phyloP scores from a whole-genome alignment of 2,797 vertebrate species.

The Kryptopterus vitreolus region DNA sequence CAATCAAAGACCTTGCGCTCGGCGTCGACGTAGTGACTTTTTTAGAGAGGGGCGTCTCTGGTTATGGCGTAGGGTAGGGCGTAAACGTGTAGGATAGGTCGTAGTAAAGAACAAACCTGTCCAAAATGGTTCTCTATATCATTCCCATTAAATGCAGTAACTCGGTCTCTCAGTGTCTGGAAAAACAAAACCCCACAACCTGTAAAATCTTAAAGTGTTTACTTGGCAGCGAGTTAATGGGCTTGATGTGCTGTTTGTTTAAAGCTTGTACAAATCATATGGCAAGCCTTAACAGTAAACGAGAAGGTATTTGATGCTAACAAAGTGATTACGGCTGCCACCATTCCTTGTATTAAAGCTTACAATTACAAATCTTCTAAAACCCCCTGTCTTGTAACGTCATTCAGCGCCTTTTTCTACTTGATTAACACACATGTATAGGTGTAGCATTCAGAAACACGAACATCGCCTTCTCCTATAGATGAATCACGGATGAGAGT shows the following conservation, averaged over 20 bases:
- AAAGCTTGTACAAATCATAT: background rate
- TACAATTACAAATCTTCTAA: too few relatives aligned
- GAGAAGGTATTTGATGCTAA: background rate
- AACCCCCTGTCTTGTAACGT: background rate
- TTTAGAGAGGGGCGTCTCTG: too few relatives aligned
- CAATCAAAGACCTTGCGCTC: too few relatives aligned
- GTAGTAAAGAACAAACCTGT: too few relatives aligned
- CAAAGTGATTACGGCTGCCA: background rate
- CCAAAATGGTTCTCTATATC: background rate
- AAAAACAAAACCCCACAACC: background rate
- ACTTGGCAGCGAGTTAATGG: background rate
- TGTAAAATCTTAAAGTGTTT: background rate
- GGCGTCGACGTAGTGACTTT: too few relatives aligned
- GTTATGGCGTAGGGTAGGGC: too few relatives aligned
- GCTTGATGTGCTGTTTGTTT: background rate
- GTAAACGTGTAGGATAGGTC: too few relatives aligned
- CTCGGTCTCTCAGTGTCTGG: background rate
- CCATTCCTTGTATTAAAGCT: background rate
- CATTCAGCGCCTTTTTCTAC: background rate
- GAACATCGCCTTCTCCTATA: background rate
- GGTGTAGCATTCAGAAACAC: background rate
- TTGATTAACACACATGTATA: background rate
- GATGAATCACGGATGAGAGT: background rate
- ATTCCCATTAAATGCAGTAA: background rate
- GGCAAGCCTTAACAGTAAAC: background rate